Evolutionary conservation across 2,797 vertebrate species (phyloP), one percentile per base, ranked within the genome.

Genomic region (Coreius guichenoti): DNA sequence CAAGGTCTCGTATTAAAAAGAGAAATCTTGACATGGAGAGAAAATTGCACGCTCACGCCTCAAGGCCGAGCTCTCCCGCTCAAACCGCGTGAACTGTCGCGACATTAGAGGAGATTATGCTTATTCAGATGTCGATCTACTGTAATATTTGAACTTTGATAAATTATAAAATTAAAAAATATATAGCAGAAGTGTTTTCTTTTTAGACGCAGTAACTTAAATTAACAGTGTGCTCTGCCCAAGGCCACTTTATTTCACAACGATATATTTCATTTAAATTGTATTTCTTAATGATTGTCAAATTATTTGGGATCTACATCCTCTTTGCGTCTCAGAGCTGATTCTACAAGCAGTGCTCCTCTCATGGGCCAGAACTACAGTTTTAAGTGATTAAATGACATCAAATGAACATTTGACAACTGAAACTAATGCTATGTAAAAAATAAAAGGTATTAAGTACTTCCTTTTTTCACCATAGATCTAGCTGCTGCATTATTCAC

Each of bases 161-260:
- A 39, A 39, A 7, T 39, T 1, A 39, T 39, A 7, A 39, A 39
- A 39, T 39, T 6, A 39, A 39, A 39, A 39, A 7, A 7, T 49
- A 17, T 5, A 49, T 49, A 0, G 43, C 43, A 47, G 47, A 61
- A 26, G 4, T 5, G 3, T 61, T 61, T 26, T 61, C 11, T 26
- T 26, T 26, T 5, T 51, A 6, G 16, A 51, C 49, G 5, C 16
- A 51, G 17, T 51, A 16, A 51, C 49, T 16, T 6, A 13, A n/a
- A 39, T 51, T 51, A 14, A 5, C 16, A 17, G 26, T 65, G 61
- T 29, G 61, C 26, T 29, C 61, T 63, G 58, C 56, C 23, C 23
- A 61, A n/a, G 56, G 56, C 56, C 56, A 61, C 56, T n/a, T 61
- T 12, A 61, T 61, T 61, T 61, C 56, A 58, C 56, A 58, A 58